Conservation (phyloP, 64 coral and sea anemone species). For the Actinia tenebrosa region DNA sequence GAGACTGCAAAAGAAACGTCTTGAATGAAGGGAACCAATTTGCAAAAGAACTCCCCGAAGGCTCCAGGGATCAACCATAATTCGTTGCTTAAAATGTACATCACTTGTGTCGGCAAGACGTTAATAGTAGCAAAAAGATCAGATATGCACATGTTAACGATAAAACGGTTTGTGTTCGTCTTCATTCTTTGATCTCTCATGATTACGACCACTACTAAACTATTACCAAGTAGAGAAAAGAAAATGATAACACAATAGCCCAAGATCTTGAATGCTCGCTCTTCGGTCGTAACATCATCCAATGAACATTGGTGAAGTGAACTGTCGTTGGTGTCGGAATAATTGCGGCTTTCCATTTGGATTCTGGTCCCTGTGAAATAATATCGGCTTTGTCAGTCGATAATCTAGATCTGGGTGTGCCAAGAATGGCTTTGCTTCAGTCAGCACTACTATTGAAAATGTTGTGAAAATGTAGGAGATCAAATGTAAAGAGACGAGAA, state of each 20-base stretch:
- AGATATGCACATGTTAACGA: constrained; percentile 53
- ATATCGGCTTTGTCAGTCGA: neutral
- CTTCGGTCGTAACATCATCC: neutral
- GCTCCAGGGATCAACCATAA: constrained; percentile 2
- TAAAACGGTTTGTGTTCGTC: constrained; percentile 44
- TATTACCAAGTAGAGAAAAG: constrained; percentile 37
- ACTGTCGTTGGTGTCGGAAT: neutral
- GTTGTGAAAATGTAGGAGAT: neutral
- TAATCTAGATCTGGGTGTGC: neutral
- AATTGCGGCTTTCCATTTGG: neutral
- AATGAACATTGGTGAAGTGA: neutral
- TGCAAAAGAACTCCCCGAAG: constrained; percentile 35
- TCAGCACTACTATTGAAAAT: neutral
- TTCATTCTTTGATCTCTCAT: constrained; percentile 35
- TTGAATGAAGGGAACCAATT: constrained; percentile 50
- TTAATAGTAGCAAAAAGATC: constrained; percentile 44
- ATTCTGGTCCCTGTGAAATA: neutral
- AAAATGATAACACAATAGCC: constrained; percentile 44
- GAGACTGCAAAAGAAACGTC: constrained; percentile 57
- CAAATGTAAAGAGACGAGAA: neutral
- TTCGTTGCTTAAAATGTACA: constrained; percentile 7
- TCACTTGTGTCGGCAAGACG: constrained; percentile 13
- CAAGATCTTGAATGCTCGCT: constrained; percentile 27
- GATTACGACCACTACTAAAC: constrained; percentile 38
- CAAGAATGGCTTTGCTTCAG: neutral